These are phyloP conservation scores for Clusia tigrina DNA, from an alignment of 2,888 invertebrate species.

Conservation along the genomic window DNA sequence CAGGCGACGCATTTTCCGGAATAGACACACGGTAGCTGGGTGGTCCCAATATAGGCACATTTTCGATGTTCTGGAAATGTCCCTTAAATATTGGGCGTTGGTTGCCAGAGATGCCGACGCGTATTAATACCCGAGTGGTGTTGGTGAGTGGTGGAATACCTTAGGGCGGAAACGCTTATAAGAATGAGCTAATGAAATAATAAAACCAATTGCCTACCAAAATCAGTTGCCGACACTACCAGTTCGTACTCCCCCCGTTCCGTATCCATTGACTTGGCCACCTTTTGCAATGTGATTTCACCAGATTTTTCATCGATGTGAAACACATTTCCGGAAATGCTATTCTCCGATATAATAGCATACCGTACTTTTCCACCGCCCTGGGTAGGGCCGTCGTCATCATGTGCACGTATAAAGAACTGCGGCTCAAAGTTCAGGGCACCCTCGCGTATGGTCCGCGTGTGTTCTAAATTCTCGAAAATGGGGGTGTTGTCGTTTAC, in stretches of 20 bases:
- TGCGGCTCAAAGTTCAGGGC: slow-evolving; percentile 81
- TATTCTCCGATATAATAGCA: slow-evolving; percentile 73
- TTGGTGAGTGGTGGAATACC: slow-evolving; percentile 72
- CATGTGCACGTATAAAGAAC: slow-evolving; percentile 79
- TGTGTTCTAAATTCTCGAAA: slow-evolving; percentile 76
- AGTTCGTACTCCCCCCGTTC: slow-evolving; percentile 78
- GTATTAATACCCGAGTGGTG: slow-evolving; percentile 72
- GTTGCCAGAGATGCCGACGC: slow-evolving; percentile 83
- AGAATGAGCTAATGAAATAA: neutral
- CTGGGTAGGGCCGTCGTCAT: slow-evolving; percentile 77
- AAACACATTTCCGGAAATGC: slow-evolving; percentile 72
- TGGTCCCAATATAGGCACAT: slow-evolving; percentile 70
- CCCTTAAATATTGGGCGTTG: slow-evolving; percentile 82
- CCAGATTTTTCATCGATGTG: slow-evolving; percentile 75
- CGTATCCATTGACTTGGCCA: slow-evolving; percentile 77
- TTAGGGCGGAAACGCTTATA: slow-evolving; percentile 50
- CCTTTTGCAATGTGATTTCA: slow-evolving; percentile 72
- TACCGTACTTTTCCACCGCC: slow-evolving; percentile 76
- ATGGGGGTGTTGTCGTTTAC: slow-evolving; percentile 80
- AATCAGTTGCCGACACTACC: slow-evolving; percentile 74
- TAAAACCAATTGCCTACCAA: slow-evolving; percentile 69
- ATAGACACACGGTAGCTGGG: slow-evolving; percentile 77
- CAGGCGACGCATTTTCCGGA: slow-evolving; percentile 74
- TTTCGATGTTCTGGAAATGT: slow-evolving; percentile 70
- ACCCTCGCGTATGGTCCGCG: slow-evolving; percentile 79